These are phyloP conservation scores for Tipula unca DNA, from an alignment of 2,888 invertebrate genomes.

Conservation along the genomic window DNA sequence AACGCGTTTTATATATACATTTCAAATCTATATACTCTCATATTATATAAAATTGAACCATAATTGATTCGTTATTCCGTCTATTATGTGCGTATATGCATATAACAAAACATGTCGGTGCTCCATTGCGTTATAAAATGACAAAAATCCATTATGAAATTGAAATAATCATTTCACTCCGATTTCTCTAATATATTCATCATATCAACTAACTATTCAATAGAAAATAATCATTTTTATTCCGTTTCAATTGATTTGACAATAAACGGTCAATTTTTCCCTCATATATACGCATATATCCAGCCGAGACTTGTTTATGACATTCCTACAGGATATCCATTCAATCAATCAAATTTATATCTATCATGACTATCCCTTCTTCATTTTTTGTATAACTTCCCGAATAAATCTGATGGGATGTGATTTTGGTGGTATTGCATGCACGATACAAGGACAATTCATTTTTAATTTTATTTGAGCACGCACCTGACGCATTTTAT, in stretches of 20 bases:
- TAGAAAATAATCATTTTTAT: constrained; percentile 3
- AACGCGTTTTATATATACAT: not conserved
- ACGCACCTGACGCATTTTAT: not conserved
- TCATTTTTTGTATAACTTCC: not conserved
- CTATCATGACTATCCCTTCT: not conserved
- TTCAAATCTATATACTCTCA: not conserved
- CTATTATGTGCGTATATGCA: not conserved
- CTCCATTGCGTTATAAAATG: not conserved
- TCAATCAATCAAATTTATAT: not conserved
- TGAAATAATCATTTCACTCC: not conserved
- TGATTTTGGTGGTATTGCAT: not conserved
- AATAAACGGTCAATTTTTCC: not conserved
- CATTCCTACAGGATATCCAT: not conserved
- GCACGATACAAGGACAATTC: no score
- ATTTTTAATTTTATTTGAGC: not conserved
- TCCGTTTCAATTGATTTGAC: not conserved
- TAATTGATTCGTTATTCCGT: not conserved
- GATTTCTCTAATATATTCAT: not conserved
- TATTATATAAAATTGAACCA: not conserved
- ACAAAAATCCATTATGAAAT: not conserved
- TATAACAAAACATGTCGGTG: not conserved
- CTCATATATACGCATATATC: not conserved
- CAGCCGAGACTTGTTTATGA: not conserved
- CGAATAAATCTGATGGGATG: not conserved
- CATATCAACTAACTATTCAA: not conserved